Base-by-base conservation (phyloP, 2,888 invertebrate species). In the Matsumyia berberina region DNA sequence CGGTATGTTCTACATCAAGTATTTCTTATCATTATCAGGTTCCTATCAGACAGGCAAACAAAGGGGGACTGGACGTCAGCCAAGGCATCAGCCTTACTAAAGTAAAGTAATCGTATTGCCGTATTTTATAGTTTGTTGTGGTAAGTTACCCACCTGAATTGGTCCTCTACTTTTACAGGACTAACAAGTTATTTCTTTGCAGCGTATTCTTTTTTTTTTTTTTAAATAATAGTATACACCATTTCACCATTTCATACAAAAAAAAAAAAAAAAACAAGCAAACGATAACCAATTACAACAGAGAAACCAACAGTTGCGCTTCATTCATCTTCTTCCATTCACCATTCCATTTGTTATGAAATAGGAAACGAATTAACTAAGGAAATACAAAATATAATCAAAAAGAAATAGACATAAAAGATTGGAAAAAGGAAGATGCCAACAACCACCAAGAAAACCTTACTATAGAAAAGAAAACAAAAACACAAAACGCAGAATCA, bases 1-100 rank as follows among this genome's bases (percentile, higher is more conserved):
- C 24, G 42, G 29, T 37, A 37, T 62, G 5, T 49, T 70, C 37
- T 49, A 55, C 12, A 53, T 39, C 31, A 44, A 19, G 0, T 17
- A 8, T 53, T 83, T 67, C 31, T 74, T 80, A 49, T 76, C 31
- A 39, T 80, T 58, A 55, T 31, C 29, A 85, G 85, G 85, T 80
- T 74, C 85, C 91, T 96, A 95, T 87, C 94, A 94, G 91, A 95
- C 96, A 90, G 96, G 96, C 93, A 96, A 96, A 94, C 96, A 96
- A 93, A 94, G 95, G 92, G 96, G 96, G 91, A 94, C 94, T 87
- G 95, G 95, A 91, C 94, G 95, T 90, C 96, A 96, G 93, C 96
- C 96, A 93, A 95, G 96, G 94, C 96, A 96, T 94, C 96, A 96
- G 93, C 96, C 96, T 92, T 96, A 96, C 93, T 96, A 95, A 91